Evolutionary conservation across 2,113 vertebrate species (phyloP), one percentile per base, ranked within the genome.

Genomic region (Turnix velox): DNA sequence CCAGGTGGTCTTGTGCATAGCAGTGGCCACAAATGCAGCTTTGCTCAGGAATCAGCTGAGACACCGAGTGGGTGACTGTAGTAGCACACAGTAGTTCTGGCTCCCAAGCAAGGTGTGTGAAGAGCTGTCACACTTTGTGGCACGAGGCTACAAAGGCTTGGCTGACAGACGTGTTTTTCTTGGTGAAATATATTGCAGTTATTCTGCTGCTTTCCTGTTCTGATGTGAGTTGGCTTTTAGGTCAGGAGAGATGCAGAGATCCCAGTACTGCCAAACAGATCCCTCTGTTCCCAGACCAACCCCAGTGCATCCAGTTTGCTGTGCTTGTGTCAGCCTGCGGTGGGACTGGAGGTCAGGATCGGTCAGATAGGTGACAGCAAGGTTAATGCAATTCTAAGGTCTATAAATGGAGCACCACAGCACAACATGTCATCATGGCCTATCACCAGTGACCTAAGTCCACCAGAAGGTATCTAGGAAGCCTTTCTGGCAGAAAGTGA

Each of bases 61-160:
- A 80, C 40, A 30, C 40, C 39, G 18, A n/a, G 23, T 9, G 45
- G 0, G 6, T n/a, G 45, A n/a, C 28, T 39, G 24, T 6, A n/a
- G 52, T n/a, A 37, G n/a, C 16, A 19, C 3, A 0, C 20, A 24
- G 19, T 0, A 0, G n/a, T 62, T 35, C 40, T 20, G 27, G 39
- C 30, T 59, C 37, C 67, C 24, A 42, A 22, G 15, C 3, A 46
- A 57, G 57, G 30, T 35, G 30, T 1, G 1, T 40, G 6, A 39
- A 18, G 33, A 84, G 57, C 48, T 65, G 39, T 16, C 37, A 25
- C 5, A 4, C 43, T 68, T 28, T 4, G 42, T 42, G 78, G 33
- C 37, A 39, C 46, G 27, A 84, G 33, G 63, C 69, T 48, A 25
- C 63, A 17, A 33, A 24, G 10, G 18, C 51, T 49, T 49, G 61